phyloP scores from a whole-genome alignment of 2,797 vertebrate genomes.

The Aphelocoma californica region DNA sequence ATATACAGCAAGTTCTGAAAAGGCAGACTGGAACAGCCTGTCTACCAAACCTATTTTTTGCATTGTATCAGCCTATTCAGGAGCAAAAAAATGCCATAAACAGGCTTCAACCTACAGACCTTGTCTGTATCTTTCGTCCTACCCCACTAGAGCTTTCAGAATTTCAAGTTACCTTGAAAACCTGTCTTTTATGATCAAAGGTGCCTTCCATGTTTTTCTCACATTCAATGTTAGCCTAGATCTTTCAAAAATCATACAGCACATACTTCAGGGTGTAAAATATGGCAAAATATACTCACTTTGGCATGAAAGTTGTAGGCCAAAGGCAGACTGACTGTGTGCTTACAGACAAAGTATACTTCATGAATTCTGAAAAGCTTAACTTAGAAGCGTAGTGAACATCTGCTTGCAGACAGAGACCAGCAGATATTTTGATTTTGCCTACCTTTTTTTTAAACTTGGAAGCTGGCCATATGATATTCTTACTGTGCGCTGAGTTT shows the following conservation, averaged over 20 bases:
- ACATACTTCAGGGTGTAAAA: background rate
- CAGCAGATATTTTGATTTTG: slow-evolving; percentile 55
- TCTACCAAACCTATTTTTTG: background rate
- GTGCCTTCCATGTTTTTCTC: background rate
- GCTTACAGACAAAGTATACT: background rate
- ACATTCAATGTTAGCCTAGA: background rate
- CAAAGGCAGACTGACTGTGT: background rate
- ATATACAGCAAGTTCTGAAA: background rate
- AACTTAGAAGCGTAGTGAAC: slow-evolving; percentile 18
- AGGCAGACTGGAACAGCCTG: background rate
- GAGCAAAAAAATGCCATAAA: background rate
- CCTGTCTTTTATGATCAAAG: background rate
- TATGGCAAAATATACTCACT: background rate
- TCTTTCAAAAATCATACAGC: background rate
- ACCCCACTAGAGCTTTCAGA: background rate
- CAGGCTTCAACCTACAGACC: background rate
- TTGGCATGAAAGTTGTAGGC: background rate
- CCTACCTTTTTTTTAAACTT: background rate
- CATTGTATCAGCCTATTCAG: background rate
- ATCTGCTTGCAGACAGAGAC: slow-evolving; percentile 12
- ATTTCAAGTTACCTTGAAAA: background rate
- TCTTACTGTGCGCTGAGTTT: background rate
- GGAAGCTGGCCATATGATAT: background rate
- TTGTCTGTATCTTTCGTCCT: background rate
- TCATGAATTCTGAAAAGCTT: background rate